phyloP scores from a whole-genome alignment of 2,797 vertebrate genomes.

The Lepidocolaptes lacrymiger region DNA sequence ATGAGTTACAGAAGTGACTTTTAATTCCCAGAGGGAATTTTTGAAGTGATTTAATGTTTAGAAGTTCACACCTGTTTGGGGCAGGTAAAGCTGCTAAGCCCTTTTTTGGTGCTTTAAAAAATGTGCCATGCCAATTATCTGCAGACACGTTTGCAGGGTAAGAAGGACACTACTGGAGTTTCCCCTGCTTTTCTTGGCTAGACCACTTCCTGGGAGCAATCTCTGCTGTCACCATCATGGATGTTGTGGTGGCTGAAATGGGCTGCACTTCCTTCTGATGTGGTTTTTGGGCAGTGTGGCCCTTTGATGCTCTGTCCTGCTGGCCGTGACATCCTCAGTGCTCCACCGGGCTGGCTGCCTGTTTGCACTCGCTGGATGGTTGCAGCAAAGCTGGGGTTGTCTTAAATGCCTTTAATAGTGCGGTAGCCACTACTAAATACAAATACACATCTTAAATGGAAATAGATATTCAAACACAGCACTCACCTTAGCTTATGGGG shows the following conservation, averaged over 20 bases:
- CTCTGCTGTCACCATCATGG: not conserved
- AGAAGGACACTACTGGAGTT: not conserved
- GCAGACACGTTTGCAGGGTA: not conserved
- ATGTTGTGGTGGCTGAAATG: rapidly evolving
- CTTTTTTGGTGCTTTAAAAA: not conserved
- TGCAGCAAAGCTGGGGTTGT: not conserved
- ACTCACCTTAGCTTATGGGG: not conserved
- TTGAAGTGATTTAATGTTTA: not conserved
- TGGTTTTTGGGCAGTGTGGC: not conserved
- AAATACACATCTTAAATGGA: not conserved
- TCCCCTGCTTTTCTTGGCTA: not conserved
- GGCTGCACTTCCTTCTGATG: not conserved
- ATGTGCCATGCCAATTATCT: not conserved
- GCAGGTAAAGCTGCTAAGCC: not conserved
- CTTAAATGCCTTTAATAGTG: not conserved
- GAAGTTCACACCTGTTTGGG: not conserved
- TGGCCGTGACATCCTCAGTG: not conserved
- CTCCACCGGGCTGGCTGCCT: not conserved
- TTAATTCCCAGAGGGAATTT: not conserved
- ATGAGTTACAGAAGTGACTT: not conserved
- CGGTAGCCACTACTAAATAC: not conserved
- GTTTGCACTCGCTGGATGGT: not conserved
- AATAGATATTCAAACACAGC: not conserved
- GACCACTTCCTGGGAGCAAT: not conserved
- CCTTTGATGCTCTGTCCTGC: not conserved